These are phyloP conservation scores for Petrocephalus zakoni DNA, from an alignment of 2,113 vertebrate species.

Conservation along the genomic window DNA sequence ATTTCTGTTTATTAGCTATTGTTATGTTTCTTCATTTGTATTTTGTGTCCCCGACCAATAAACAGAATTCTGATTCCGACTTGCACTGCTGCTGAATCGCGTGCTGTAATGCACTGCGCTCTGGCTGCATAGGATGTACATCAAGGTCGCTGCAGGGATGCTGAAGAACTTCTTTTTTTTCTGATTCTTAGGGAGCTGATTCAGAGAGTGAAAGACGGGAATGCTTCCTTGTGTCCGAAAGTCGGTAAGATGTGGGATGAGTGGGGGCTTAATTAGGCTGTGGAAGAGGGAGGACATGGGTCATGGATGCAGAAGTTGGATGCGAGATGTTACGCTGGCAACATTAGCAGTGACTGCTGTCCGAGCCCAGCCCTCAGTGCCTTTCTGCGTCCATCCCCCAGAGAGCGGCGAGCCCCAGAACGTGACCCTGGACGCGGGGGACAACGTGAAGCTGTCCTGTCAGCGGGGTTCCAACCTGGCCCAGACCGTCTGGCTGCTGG, in stretches of 20 bases:
- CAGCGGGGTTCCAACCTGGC: conserved; percentile 55
- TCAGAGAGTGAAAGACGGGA: conserved; percentile 57
- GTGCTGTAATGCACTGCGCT: background rate
- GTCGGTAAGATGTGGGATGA: conserved; percentile 47
- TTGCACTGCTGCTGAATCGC: background rate
- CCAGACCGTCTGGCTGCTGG: conserved; percentile 44
- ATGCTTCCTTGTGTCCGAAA: conserved; percentile 55
- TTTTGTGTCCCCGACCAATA: background rate
- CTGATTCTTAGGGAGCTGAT: conserved; percentile 54
- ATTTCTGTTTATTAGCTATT: background rate
- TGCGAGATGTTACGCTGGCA: background rate
- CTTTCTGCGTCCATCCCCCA: conserved; percentile 25
- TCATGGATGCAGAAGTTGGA: background rate
- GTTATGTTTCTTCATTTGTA: background rate
- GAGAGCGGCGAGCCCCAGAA: conserved; percentile 33
- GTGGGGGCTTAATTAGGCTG: background rate
- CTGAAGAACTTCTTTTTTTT: background rate
- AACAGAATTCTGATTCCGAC: background rate
- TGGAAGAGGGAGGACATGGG: background rate
- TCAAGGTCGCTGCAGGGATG: background rate
- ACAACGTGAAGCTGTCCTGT: conserved; percentile 48
- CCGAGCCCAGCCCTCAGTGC: background rate
- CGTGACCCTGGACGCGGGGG: conserved; percentile 31
- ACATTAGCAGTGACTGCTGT: background rate
- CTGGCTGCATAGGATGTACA: background rate